phyloP scores from a whole-genome alignment of 2,888 invertebrate species.

The Smittia aterrima region DNA sequence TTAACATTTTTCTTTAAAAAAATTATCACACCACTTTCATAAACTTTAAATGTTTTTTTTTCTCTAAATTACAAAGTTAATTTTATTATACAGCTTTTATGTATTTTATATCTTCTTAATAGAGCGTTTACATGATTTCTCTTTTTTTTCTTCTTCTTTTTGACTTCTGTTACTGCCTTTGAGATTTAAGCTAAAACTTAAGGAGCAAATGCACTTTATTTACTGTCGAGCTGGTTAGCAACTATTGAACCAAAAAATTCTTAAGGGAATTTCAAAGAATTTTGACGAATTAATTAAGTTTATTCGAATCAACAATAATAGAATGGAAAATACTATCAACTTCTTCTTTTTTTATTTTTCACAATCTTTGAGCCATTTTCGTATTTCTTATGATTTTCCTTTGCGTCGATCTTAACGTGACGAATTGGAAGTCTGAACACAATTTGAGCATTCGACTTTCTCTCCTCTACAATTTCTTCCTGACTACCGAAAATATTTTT shows the following conservation, averaged over 20 bases:
- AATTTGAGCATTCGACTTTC: constrained; percentile 14
- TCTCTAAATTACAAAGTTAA: constrained; percentile 17
- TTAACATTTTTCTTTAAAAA: constrained; percentile 35
- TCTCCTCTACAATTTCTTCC: background rate
- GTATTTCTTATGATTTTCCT: background rate
- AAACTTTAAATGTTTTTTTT: background rate
- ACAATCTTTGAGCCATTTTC: constrained; percentile 16
- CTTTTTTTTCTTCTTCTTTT: background rate
- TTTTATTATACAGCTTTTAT: constrained; percentile 21
- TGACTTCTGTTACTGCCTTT: background rate
- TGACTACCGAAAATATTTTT: too few species aligned
- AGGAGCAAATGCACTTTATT: background rate
- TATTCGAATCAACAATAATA: too few species aligned
- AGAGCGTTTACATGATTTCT: background rate
- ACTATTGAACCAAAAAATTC: too few species aligned
- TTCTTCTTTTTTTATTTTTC: background rate
- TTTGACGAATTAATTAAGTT: too few species aligned
- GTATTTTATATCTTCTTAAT: background rate
- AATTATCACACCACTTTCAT: constrained; percentile 40
- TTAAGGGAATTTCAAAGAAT: too few species aligned
- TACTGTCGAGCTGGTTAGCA: background rate
- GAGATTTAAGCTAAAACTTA: background rate
- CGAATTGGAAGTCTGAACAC: constrained; percentile 4
- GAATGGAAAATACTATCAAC: too few species aligned
- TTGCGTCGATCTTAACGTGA: too few species aligned